Base-by-base conservation (phyloP, 1,140 invertebrate genomes). In the Drosophila lacertosa region DNA sequence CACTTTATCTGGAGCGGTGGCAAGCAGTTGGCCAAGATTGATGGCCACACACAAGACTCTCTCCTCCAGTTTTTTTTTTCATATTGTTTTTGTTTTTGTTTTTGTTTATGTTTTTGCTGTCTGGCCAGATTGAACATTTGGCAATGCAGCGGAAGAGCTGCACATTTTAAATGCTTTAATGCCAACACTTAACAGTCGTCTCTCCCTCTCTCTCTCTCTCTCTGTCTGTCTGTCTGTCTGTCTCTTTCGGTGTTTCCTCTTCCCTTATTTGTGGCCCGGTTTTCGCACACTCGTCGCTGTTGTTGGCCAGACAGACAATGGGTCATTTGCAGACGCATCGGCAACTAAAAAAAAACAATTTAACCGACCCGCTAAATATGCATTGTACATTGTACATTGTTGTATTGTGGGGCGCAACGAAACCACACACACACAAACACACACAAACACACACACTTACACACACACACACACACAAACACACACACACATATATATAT, bases 271-370 rank as follows among this genome's bases (percentile, higher is more conserved):
- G n/a, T n/a, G n/a, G n/a, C n/a, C n/a, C n/a, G 24, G 7, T 26
- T 16, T 13, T 4, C 26, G 11, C 35, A 22, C 26, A 51, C 51
- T 26, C 24, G 24, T 26, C n/a, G n/a, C n/a, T n/a, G n/a, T n/a
- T n/a, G n/a, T n/a, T n/a, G n/a, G n/a, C n/a, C n/a, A 26, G 24
- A 44, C 62, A 53, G 62, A 86, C 80, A 84, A 84, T 86, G 81
- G 72, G 72, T 86, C 81, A 84, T 86, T 84, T 86, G 81, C 68
- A 81, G 81, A 74, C 81, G 81, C 77, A 70, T 80, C 73, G 73
- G 69, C 47, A 86, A 86, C 77, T 62, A 88, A 81, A 88, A 74
- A 71, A 84, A 86, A 86, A 86, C 77, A 88, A 86, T 81, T 86
- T 88, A 70, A 81, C 64, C 64, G 69, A 68, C 60, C 60, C 54